phyloP scores from a whole-genome alignment of 2,797 vertebrate species.

The Propithecus perrieri region DNA sequence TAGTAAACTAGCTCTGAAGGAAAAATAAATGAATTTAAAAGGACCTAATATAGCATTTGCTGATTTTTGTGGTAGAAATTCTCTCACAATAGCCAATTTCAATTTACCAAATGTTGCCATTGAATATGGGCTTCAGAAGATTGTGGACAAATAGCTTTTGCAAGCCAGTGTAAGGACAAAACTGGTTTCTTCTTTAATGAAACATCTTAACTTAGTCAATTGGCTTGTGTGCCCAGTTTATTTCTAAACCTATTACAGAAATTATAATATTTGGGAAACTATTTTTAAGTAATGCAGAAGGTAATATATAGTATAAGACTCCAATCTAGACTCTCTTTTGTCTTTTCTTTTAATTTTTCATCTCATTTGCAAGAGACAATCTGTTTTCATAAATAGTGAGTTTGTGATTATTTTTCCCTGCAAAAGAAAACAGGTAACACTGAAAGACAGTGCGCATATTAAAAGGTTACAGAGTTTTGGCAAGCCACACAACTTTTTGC shows the following conservation, averaged over 20 bases:
- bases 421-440: neutral
- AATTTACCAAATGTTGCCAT: neutral
- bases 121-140: neutral
- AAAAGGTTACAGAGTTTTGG: constrained; percentile 40
- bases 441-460: neutral
- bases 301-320: neutral
- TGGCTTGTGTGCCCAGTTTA: neutral
- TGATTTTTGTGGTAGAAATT: neutral
- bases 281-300: neutral
- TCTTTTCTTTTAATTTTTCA: neutral
- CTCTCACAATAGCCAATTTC: neutral
- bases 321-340: neutral
- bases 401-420: neutral
- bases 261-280: neutral
- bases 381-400: neutral
- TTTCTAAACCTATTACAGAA: neutral
- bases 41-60: neutral
- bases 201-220: neutral
- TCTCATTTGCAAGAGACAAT: neutral
- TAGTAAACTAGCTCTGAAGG: neutral
- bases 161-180: neutral
- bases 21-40: neutral
- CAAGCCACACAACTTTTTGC: neutral
- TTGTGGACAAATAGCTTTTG: neutral
- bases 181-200: neutral